phyloP scores from a whole-genome alignment of 2,113 vertebrate genomes.

The Rhinolophus ferrumequinum region DNA sequence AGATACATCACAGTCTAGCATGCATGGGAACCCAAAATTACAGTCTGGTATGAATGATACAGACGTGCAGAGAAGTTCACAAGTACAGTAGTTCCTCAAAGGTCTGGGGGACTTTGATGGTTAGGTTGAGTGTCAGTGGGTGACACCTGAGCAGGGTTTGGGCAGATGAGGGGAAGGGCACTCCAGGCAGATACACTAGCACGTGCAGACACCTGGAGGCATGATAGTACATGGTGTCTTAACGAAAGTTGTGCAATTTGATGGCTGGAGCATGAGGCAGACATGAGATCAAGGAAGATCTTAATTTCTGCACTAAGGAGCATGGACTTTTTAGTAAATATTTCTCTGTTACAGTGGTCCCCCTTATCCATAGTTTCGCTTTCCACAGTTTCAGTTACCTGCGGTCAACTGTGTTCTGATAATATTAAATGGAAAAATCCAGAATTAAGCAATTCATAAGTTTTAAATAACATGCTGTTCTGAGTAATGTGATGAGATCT shows the following conservation, averaged over 20 bases:
- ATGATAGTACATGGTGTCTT: neutral
- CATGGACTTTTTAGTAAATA: neutral
- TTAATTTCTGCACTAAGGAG: neutral
- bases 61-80: neutral
- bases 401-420: neutral
- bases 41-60: neutral
- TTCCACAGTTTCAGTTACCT: neutral
- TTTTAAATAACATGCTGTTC: neutral
- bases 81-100: neutral
- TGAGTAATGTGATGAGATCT: neutral
- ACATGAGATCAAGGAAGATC: neutral
- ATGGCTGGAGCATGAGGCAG: neutral
- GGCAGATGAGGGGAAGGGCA: neutral
- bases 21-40: neutral
- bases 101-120: neutral
- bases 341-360: slow-evolving; percentile 30
- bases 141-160: neutral
- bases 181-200: neutral
- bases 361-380: neutral
- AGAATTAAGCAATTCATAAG: neutral
- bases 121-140: neutral
- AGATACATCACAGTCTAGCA: neutral
- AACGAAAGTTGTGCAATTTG: neutral
- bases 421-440: neutral
- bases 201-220: neutral